These are phyloP conservation scores for Anthonomus grandis DNA, from an alignment of 1,140 invertebrate species.

Conservation along the genomic window DNA sequence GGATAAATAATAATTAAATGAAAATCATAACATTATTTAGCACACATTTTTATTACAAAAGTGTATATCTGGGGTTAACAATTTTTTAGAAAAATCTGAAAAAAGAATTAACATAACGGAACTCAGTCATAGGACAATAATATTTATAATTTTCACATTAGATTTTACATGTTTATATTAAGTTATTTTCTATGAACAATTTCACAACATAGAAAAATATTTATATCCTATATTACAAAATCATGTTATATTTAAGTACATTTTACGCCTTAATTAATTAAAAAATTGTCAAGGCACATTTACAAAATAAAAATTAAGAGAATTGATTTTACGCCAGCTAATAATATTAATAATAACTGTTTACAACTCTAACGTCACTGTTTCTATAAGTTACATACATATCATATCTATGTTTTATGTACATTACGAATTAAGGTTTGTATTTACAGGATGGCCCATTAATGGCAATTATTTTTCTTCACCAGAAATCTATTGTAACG, in stretches of 20 bases:
- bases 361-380: too few species aligned
- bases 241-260: too few species aligned
- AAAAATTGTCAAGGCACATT: slow-evolving; percentile 48
- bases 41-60: slow-evolving; percentile 39
- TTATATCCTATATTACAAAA: slow-evolving; percentile 50
- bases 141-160: slow-evolving; percentile 42
- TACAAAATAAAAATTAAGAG: slow-evolving; percentile 44
- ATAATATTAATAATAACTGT: too few species aligned
- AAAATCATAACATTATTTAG: too few species aligned
- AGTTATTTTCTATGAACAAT: slow-evolving; percentile 48
- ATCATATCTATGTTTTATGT: too few species aligned
- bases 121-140: slow-evolving; percentile 41
- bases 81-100: slow-evolving; percentile 40
- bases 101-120: slow-evolving; percentile 36
- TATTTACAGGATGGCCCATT: too few species aligned
- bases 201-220: slow-evolving; percentile 53
- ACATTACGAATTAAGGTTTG: too few species aligned
- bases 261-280: slow-evolving; percentile 42
- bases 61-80: slow-evolving; percentile 40
- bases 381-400: too few species aligned
- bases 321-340: not conserved
- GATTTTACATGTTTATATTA: slow-evolving; percentile 35
- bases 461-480: too few species aligned
- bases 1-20: too few species aligned
- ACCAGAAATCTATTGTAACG: too few species aligned